phyloP scores from a whole-genome alignment of 1,140 invertebrate species.

The Alviniconcha marisindica region DNA sequence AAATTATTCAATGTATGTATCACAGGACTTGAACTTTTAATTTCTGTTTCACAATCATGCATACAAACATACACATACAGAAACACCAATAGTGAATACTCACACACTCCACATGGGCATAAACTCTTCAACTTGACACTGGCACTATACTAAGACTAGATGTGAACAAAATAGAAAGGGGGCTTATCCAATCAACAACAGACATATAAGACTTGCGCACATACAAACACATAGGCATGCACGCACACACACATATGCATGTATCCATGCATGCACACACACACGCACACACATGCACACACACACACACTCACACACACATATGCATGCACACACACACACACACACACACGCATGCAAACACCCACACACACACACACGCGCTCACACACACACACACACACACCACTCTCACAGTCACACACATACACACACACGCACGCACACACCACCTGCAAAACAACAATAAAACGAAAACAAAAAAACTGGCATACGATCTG shows the following conservation, averaged over 20 bases:
- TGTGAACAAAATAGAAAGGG: no score
- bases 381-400: no score
- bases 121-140: background rate
- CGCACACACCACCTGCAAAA: background rate
- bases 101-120: background rate
- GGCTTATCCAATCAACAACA: background rate
- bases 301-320: slow-evolving; percentile 14
- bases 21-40: no score
- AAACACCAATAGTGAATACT: background rate
- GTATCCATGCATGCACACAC: no score
- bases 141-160: no score
- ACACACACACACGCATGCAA: background rate
- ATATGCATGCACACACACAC: background rate
- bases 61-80: background rate
- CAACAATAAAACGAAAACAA: no score
- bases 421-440: background rate
- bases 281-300: background rate
- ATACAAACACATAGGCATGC: no score
- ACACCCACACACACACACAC: background rate
- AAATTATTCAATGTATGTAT: no score
- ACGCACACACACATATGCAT: no score
- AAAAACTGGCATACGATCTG: no score
- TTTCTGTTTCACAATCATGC: no score
- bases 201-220: background rate
- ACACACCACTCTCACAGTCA: background rate